Percentiles rank a stretch among this genome's conserved stretches.
These are phyloP conservation scores for Apis laboriosa DNA, from an alignment of 1,140 invertebrate genomes.

Conservation along the genomic window DNA sequence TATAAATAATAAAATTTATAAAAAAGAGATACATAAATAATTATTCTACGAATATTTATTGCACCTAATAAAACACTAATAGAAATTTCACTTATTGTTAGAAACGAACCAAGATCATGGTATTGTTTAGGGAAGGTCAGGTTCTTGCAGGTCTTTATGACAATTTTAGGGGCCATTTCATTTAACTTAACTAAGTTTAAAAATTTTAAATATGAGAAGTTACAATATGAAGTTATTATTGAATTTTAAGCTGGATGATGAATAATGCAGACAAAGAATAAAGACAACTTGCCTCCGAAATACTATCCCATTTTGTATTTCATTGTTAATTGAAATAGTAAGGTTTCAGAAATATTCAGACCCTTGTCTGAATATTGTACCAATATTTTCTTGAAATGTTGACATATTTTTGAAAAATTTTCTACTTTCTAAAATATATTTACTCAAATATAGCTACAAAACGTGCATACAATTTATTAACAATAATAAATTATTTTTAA, in stretches of 20 bases:
- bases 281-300: not conserved
- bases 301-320: not conserved
- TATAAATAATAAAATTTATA: no score
- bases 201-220: conserved; percentile 43
- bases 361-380: not conserved
- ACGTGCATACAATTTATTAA: no score
- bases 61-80: no score
- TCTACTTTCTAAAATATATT: not conserved
- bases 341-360: conserved; percentile 15
- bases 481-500: no score
- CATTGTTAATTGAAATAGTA: conserved; percentile 53
- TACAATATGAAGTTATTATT: conserved; percentile 49
- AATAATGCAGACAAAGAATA: not conserved
- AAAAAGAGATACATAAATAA: no score
- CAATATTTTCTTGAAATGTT: not conserved
- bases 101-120: not conserved
- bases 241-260: no score
- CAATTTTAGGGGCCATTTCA: conserved; percentile 55
- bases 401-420: not conserved
- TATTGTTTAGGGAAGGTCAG: not conserved
- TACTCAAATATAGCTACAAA: no score
- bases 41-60: no score
- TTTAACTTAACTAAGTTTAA: conserved; percentile 54
- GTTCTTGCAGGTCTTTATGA: conserved; percentile 44
- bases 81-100: no score